Percentiles rank a stretch among this genome's conserved stretches.
phyloP scores from a whole-genome alignment of 2,797 vertebrate species.

The Notoglanidium macrostoma region DNA sequence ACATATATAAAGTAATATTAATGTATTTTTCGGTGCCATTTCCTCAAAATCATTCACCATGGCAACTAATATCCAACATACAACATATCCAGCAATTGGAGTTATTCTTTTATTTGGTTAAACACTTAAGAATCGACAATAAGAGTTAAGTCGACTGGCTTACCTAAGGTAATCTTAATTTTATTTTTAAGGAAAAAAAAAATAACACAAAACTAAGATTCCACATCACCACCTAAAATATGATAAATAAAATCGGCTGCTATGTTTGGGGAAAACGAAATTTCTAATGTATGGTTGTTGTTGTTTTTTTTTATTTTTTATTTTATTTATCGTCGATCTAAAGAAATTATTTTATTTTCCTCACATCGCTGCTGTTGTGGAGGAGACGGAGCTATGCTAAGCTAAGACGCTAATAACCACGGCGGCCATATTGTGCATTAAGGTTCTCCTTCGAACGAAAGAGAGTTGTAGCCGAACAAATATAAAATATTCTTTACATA shows the following conservation, averaged over 20 bases:
- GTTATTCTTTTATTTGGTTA: background rate
- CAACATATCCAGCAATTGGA: no score
- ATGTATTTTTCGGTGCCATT: background rate
- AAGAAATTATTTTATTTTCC: background rate
- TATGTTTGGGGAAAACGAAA: background rate
- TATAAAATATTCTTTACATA: background rate
- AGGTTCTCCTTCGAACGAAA: background rate
- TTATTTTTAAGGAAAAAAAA: background rate
- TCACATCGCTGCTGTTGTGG: background rate
- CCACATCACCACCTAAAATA: background rate
- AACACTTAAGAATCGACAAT: background rate
- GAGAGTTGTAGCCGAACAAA: background rate
- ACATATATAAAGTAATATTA: background rate
- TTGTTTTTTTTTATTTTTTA: background rate
- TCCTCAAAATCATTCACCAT: background rate
- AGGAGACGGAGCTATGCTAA: slow-evolving; percentile 5
- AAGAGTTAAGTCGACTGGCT: background rate
- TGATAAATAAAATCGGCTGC: no score
- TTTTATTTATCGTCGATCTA: background rate
- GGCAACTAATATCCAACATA: background rate
- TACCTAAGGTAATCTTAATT: background rate
- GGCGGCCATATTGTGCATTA: slow-evolving; percentile 34
- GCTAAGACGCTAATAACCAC: slow-evolving; percentile 11
- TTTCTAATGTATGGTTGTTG: background rate
- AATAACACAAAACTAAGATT: background rate